Conservation (phyloP, 2,797 vertebrate genomes). For the Sebastes flavidus region DNA sequence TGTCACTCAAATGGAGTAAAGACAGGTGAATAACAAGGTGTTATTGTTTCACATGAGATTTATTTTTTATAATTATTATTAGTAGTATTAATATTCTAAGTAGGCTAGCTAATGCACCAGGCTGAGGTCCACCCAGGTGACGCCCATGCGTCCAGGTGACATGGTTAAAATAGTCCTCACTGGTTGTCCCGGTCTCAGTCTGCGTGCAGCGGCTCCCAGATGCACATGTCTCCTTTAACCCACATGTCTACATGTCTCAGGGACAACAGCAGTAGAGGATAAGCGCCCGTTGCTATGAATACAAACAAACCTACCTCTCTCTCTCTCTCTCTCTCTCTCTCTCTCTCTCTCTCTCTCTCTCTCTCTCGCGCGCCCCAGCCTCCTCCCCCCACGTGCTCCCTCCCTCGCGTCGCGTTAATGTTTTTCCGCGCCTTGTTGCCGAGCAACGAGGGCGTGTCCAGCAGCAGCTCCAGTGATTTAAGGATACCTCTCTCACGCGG, state of each 20-base stretch:
- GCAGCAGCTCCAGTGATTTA: slow-evolving; percentile 75
- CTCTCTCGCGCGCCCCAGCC: slow-evolving; percentile 12
- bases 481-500: slow-evolving; percentile 78
- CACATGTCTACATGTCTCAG: slow-evolving; percentile 46
- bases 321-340: slow-evolving; percentile 56
- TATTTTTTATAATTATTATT: background rate
- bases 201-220: background rate
- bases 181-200: background rate
- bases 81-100: background rate
- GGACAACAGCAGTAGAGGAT: slow-evolving; percentile 38
- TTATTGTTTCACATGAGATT: too few relatives aligned
- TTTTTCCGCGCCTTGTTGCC: slow-evolving; percentile 73
- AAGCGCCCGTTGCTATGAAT: slow-evolving; percentile 73
- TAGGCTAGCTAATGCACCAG: background rate
- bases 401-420: slow-evolving; percentile 47
- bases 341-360: slow-evolving; percentile 37
- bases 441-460: slow-evolving; percentile 80
- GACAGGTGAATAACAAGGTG: background rate
- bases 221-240: slow-evolving; percentile 29
- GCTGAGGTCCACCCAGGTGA: background rate
- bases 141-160: slow-evolving; percentile 5
- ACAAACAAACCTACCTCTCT: slow-evolving; percentile 80
- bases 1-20: background rate
- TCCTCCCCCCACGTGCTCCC: slow-evolving; percentile 38
- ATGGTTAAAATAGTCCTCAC: background rate